Percentiles rank a stretch among this genome's conserved stretches.
These are phyloP conservation scores for Diprion similis DNA, from an alignment of 1,140 invertebrate genomes.

Conservation along the genomic window DNA sequence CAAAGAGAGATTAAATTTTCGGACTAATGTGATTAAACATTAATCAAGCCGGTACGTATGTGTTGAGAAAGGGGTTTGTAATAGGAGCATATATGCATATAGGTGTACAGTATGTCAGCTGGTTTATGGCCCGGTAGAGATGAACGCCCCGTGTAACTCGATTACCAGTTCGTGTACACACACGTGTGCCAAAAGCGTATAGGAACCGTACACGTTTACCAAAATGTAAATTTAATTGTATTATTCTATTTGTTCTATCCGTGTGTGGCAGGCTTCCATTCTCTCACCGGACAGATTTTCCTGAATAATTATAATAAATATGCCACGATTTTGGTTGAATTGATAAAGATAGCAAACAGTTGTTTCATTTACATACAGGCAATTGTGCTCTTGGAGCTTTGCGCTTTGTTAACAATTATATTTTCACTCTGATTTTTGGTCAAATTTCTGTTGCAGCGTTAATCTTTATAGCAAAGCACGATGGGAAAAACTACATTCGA, in stretches of 20 bases:
- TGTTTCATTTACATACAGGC: conserved; percentile 10
- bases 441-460: no score
- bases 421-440: neutral
- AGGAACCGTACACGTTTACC: neutral
- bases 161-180: neutral
- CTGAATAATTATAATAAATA: conserved; percentile 38
- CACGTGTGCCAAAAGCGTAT: neutral
- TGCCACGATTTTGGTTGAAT: conserved; percentile 21
- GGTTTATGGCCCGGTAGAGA: conserved; percentile 11
- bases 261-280: neutral
- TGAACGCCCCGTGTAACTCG: conserved; percentile 20
- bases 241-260: conserved; percentile 28
- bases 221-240: conserved; percentile 31
- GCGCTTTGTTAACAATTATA: conserved; percentile 17
- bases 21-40: neutral
- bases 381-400: neutral
- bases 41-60: neutral
- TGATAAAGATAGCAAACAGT: conserved; percentile 23
- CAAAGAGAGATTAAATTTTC: neutral
- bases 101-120: neutral
- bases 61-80: neutral
- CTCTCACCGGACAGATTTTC: conserved; percentile 23
- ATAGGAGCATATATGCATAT: neutral
- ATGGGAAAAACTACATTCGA: no score
- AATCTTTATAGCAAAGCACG: no score